phyloP scores from a whole-genome alignment of 2,113 vertebrate genomes.

The Mirounga angustirostris region DNA sequence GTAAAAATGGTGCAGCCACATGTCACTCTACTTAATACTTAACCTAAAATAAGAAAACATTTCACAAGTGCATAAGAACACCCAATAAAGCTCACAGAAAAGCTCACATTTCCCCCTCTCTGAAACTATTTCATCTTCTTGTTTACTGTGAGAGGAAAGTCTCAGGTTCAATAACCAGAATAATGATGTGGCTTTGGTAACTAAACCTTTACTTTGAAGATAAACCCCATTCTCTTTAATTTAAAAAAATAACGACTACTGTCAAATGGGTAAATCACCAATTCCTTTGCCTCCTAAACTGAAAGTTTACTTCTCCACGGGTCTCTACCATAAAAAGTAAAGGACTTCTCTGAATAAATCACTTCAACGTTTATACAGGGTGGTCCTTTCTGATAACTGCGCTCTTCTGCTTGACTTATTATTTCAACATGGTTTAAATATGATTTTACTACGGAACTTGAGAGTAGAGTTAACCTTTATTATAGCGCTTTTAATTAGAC shows the following conservation, averaged over 20 bases:
- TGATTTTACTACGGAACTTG: background rate
- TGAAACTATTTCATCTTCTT: background rate
- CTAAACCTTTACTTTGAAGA: conserved; percentile 33
- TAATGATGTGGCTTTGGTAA: rapidly evolving
- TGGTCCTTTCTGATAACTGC: background rate
- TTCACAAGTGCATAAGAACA: background rate
- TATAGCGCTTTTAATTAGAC: background rate
- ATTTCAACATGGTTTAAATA: background rate
- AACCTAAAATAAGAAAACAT: conserved; percentile 16
- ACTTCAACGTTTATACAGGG: background rate
- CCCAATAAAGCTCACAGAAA: background rate
- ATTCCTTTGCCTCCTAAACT: background rate
- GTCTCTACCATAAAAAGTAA: background rate
- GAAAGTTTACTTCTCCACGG: background rate
- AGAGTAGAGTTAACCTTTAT: background rate
- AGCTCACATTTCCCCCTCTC: background rate
- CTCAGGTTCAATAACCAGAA: background rate
- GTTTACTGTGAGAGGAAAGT: conserved; percentile 50
- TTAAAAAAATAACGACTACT: background rate
- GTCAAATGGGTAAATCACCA: background rate
- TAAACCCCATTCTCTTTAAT: background rate
- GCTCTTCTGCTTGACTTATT: background rate
- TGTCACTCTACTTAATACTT: conserved; percentile 31
- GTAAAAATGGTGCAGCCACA: background rate
- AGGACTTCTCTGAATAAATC: background rate